Evolutionary conservation across 2,113 vertebrate genomes (phyloP).

Genomic region (Nesoenas mayeri): DNA sequence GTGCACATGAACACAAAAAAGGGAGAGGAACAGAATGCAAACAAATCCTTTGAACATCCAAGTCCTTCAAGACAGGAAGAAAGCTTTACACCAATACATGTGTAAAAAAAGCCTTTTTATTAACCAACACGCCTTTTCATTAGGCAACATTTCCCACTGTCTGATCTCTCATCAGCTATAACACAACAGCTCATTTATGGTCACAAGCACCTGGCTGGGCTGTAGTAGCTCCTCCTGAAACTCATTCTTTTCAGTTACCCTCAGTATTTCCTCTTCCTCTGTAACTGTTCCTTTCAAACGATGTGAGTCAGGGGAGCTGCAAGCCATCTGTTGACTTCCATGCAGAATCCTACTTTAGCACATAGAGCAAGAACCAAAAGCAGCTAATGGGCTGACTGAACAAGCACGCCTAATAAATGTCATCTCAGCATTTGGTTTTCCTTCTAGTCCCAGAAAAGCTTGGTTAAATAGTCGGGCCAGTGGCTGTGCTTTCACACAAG

Average conservation of each 20-base stretch:
- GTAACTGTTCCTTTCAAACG: background rate
- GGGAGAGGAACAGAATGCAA: background rate
- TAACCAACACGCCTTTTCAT: background rate
- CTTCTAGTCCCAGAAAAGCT: background rate
- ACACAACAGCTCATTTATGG: background rate
- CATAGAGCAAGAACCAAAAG: background rate
- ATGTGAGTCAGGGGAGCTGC: background rate
- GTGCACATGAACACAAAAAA: background rate
- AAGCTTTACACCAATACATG: background rate
- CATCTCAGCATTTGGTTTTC: background rate
- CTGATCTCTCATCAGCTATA: background rate
- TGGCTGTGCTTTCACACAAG: background rate
- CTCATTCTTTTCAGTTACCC: background rate
- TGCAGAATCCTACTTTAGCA: background rate
- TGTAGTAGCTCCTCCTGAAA: background rate
- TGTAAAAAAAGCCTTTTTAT: background rate
- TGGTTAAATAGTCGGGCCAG: background rate
- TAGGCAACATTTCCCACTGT: background rate
- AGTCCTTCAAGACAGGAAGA: background rate
- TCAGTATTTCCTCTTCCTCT: background rate
- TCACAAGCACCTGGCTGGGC: background rate
- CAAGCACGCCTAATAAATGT: constrained; percentile 9
- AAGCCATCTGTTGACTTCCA: background rate
- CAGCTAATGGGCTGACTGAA: background rate
- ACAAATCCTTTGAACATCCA: background rate